Evolutionary conservation across 2,113 vertebrate species (phyloP), one percentile per base, ranked within the genome.

Genomic region (Corvus moneduloides): DNA sequence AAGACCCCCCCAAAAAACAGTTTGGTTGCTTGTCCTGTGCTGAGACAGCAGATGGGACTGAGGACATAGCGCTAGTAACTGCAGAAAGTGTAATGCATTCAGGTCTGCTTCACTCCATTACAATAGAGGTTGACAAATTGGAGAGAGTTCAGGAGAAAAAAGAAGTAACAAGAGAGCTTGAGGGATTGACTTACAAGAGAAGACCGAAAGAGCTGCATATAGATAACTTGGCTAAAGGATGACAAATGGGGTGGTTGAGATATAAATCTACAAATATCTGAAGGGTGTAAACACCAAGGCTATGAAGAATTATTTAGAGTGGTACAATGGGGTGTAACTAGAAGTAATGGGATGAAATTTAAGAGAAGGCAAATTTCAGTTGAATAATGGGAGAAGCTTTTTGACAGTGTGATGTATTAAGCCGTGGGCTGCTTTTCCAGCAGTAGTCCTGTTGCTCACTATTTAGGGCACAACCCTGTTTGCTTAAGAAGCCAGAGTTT

Each of bases 271-370:
- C 90, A 96, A 94, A 92, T 93, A 96, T 96, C 94, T 96, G 96
- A 97, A 97, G 96, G 96, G 88, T 96, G 96, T 97, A 97, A 97
- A 96, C 95, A 96, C 95, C 96, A 97, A 97, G 96, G 95, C 96
- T 96, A 95, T 96, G 96, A 97, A 96, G 95, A 96, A 96, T 97
- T 97, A 96, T 96, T 96, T 95, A 94, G 95, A 96, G 95, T 95
- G 95, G 95, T 96, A 97, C 95, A 97, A 95, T 96, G 88, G 96
- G 95, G 96, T 97, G 93, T 97, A 97, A 96, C 96, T 96, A 95
- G 96, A 95, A 96, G 95, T 97, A 97, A 97, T 97, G 95, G 96
- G 92, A 97, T 96, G 90, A 95, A 96, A 96, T 97, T 96, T 96
- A 96, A 95, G 96, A 96, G 96, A 96, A 96, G 95, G 96, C 96